Evolutionary conservation across 2,113 vertebrate species (phyloP).

Genomic region (Phaetusa simplex): DNA sequence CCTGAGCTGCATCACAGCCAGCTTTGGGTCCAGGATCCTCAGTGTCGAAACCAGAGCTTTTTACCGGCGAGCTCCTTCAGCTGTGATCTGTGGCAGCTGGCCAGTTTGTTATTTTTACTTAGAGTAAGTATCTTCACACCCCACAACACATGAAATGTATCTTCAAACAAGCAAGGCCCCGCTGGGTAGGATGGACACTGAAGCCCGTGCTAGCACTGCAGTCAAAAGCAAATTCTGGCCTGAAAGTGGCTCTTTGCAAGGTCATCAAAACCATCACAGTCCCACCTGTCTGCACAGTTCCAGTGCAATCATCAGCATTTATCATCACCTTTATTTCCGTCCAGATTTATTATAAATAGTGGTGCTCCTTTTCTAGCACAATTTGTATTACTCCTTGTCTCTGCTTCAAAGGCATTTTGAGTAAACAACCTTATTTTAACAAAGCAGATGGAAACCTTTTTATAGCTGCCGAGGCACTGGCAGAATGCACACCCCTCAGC

Average conservation of each 20-base stretch:
- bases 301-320: background rate
- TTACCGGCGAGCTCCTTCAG: background rate
- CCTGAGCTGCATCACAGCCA: background rate
- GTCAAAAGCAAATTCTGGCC: background rate
- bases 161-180: background rate
- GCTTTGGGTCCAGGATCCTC: background rate
- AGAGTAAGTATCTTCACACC: background rate
- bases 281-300: background rate
- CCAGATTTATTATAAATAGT: background rate
- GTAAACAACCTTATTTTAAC: conserved; percentile 63
- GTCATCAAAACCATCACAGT: background rate
- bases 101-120: background rate
- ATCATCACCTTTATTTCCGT: background rate
- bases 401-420: conserved; percentile 24
- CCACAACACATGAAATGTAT: background rate
- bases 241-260: background rate
- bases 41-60: background rate
- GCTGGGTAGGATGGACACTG: background rate
- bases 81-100: background rate
- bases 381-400: conserved; percentile 3
- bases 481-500: background rate
- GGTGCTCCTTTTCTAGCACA: background rate
- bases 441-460: conserved; percentile 66
- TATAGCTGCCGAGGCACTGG: conserved; percentile 19
- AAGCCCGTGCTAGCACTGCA: background rate